phyloP scores from a whole-genome alignment of 2,113 vertebrate species.

The Macroglossus sobrinus region DNA sequence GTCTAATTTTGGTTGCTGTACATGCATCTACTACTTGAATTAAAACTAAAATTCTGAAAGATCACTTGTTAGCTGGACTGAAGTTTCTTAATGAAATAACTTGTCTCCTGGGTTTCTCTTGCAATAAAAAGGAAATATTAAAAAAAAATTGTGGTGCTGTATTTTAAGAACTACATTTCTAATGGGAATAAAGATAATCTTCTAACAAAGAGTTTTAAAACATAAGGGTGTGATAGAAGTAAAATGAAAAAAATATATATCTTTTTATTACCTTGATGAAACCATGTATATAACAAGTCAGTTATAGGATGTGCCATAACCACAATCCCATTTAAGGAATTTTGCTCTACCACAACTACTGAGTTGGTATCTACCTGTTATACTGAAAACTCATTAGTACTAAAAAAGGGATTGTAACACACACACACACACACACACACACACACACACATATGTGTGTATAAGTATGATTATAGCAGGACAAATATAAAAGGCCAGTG shows the following conservation, averaged over 20 bases:
- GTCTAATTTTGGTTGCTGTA: neutral
- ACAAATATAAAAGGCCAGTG: neutral
- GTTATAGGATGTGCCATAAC: neutral
- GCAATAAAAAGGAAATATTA: neutral
- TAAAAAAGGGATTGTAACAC: too few relatives aligned
- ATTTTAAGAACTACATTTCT: neutral
- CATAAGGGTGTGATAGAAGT: neutral
- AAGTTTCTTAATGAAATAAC: neutral
- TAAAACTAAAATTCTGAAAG: constrained; percentile 11
- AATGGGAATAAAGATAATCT: neutral
- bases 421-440: neutral
- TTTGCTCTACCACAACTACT: neutral
- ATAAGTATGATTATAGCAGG: too few relatives aligned
- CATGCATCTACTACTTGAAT: neutral
- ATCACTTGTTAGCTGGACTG: neutral
- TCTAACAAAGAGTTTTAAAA: neutral
- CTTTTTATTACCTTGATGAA: neutral
- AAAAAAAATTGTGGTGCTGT: neutral
- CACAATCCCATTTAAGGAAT: neutral
- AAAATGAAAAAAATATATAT: neutral
- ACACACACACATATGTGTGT: neutral
- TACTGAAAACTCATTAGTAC: neutral
- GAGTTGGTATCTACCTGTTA: neutral
- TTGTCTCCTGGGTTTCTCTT: neutral
- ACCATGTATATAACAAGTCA: neutral